Conservation (phyloP, 1,140 invertebrate genomes). For the Pseudomyrmex pallidus region DNA sequence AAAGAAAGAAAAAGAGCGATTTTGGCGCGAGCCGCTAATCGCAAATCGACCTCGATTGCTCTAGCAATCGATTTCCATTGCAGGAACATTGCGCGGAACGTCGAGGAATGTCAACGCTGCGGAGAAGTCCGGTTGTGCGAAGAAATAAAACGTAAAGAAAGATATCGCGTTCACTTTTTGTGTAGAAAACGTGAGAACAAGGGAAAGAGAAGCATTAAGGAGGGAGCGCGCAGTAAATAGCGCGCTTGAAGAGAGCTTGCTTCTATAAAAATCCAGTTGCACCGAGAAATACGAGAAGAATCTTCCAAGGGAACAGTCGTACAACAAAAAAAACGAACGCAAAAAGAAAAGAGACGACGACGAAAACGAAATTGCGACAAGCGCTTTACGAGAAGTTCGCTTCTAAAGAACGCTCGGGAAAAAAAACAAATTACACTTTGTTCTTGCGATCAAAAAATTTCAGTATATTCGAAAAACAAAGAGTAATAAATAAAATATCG, state of each 20-base stretch:
- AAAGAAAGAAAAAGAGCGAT: neutral
- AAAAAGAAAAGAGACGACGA: neutral
- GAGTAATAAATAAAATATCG: neutral
- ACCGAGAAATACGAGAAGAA: constrained; percentile 14
- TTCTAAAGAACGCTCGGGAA: neutral
- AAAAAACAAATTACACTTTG: neutral
- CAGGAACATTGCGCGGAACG: too few species aligned
- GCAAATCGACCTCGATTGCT: neutral
- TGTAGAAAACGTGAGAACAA: neutral
- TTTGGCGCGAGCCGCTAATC: neutral
- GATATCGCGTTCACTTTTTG: too few species aligned
- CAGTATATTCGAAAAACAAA: neutral
- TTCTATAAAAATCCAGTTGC: constrained; percentile 50
- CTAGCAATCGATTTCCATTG: neutral
- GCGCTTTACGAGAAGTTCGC: neutral
- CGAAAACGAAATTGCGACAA: neutral
- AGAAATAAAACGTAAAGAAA: neutral
- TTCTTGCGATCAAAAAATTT: neutral
- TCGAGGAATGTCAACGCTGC: neutral
- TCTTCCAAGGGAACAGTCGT: constrained; percentile 2
- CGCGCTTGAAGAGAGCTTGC: constrained; percentile 5
- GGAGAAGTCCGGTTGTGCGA: constrained; percentile 6
- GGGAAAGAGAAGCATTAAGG: neutral
- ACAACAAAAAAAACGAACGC: neutral
- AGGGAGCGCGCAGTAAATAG: neutral